phyloP scores from a whole-genome alignment of 2,113 vertebrate species.

The Tragelaphus strepsiceros region DNA sequence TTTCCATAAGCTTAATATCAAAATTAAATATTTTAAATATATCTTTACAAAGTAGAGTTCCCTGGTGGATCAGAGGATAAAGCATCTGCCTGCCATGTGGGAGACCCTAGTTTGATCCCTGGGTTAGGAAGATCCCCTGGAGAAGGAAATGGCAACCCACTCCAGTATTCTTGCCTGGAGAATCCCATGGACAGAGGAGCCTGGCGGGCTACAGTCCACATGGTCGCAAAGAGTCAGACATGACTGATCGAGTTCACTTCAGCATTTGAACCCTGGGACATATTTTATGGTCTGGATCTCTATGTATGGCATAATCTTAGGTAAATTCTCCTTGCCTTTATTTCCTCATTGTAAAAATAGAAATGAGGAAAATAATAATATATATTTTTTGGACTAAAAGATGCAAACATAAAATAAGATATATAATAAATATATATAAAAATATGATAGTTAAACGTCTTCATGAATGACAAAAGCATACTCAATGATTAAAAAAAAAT shows the following conservation, averaged over 20 bases:
- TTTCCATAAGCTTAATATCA: not conserved
- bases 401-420: not conserved
- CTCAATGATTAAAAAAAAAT: not conserved
- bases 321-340: not conserved
- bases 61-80: no score
- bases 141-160: no score
- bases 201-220: no score
- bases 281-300: not conserved
- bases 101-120: no score
- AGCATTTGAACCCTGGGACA: not conserved
- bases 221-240: no score
- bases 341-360: not conserved
- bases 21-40: not conserved
- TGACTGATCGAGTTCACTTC: no score
- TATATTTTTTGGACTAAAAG: not conserved
- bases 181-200: no score
- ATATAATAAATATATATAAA: not conserved
- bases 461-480: not conserved
- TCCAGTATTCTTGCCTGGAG: no score
- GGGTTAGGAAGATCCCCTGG: no score
- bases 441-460: not conserved
- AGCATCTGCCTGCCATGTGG: no score
- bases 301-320: not conserved
- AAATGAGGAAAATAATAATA: not conserved
- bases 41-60: not conserved